Evolutionary conservation across 2,888 invertebrate genomes (phyloP), one percentile per base, ranked within the genome.

Genomic region (Drosophila acutilabella): DNA sequence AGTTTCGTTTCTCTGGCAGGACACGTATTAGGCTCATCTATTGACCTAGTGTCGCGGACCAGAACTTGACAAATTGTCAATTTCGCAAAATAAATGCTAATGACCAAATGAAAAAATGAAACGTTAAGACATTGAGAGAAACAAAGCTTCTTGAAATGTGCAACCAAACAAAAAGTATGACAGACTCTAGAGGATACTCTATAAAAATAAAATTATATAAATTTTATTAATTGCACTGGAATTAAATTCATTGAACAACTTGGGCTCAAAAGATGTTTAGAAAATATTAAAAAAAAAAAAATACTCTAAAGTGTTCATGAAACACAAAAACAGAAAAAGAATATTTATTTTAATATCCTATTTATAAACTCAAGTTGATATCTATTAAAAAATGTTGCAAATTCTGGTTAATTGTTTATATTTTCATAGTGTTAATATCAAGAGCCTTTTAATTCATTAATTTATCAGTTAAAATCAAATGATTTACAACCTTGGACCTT

Each of bases 41-140:
- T 69, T 72, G 60, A 71, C 66, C 65, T 65, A 59, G 65, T 56
- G 45, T 18, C 42, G 51, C 23, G n/a, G 40, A 41, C 57, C 53
- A 47, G 45, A 73, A 58, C 64, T 74, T 78, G 74, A 78, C 78
- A 78, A 78, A 78, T 78, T 78, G 71, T 69, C 68, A 71, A 74
- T 74, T 78, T 61, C 68, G 60, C 64, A 48, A 69, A 78, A 71
- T 65, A 74, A 71, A 78, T 74, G 69, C 56, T 58, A 78, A 74
- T 69, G 71, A 69, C 51, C 68, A 45, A 44, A 20, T 20, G 26
- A 14, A 38, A 33, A 41, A 40, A 45, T 20, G 4, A 23, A 16
- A 47, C 14, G 36, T 18, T 40, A 38, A 10, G 14, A 3, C 11
- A 20, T 4, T n/a, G 14, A 33, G 38, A 4, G 41, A 56, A 23